Evolutionary conservation across 1,140 invertebrate species (phyloP), one percentile per base, ranked within the genome.

Genomic region (Diuraphis noxia): DNA sequence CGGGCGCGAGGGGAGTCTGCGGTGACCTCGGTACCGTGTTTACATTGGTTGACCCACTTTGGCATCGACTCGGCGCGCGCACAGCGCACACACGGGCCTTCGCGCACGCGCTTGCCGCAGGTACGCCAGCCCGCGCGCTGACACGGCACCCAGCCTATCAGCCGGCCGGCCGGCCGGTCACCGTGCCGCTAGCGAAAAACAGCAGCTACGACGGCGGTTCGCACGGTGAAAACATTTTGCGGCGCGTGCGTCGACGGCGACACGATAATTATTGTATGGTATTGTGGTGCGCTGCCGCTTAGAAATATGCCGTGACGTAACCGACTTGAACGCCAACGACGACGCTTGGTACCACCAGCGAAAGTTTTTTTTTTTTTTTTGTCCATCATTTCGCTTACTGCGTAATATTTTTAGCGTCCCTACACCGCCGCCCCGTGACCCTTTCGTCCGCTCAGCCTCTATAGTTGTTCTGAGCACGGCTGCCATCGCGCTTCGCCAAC

Each of bases 31-130:
- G 43, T n/a, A 36, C 72, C 89, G 77, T 91, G 89, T 91, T 91
- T 91, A 91, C 89, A 91, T 91, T 91, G 89, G 89, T 91, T 91
- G 89, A 91, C 89, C 89, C 89, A 91, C 89, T 82, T 91, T 34
- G 86, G 52, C 52, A 56, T 40, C 89, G 77, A 40, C n/a, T 90
- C 85, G 49, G 63, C 88, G 63, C 88, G 88, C 88, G 88, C 88
- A 43, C 46, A 17, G 10, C 81, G 7, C 38, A 81, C 77, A 36
- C 52, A n/a, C 56, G 6, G 56, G 17, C 56, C 34, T 5, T 10
- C 56, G 56, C 56, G 56, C 56, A 72, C 56, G 56, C 56, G 56
- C 56, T 72, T 19, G 0, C 56, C 30, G 56, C 13, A 46, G n/a
- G 34, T 19, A 49, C 49, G 34, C 85, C 13, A 30, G 40, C 30